Evolutionary conservation across 2,797 vertebrate species (phyloP), one percentile per base, ranked within the genome.

Genomic region (Helostoma temminkii): DNA sequence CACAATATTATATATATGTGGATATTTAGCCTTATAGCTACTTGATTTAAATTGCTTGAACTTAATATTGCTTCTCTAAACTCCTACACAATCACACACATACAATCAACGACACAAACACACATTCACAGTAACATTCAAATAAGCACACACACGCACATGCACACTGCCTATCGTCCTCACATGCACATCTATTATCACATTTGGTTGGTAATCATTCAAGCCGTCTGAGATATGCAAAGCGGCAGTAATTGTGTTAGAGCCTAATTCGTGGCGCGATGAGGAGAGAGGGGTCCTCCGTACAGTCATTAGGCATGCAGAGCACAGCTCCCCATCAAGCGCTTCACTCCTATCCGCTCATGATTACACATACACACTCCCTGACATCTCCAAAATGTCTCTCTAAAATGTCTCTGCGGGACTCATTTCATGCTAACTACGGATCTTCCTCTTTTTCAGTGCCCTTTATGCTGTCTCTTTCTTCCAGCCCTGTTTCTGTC

Each of bases 201-300:
- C 84, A 88, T 90, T 92, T 85, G 78, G 90, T 71, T 87, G 85
- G 83, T 91, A 90, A 93, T 93, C 90, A 90, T 85, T 89, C 90
- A 88, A 91, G 88, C 89, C 88, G 78, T 87, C 85, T 78, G 85
- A 93, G 90, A 92, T 90, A 92, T 92, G 90, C 92, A 92, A 92
- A 92, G 86, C 83, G 86, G 88, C 84, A 81, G 86, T 93, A 92
- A 93, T 90, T 91, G 91, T 90, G 92, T 92, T 92, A 90, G 82
- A 87, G 86, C 78, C 67, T 93, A 91, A 93, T 92, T 88, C 60
- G 67, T 64, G 76, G 88, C 45, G 42, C 54, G 73, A 78, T 76
- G 84, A 81, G 84, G 85, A 74, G 84, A 82, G 86, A 82, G 84
- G 69, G 79, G 82, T 81, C 76, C 85, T 89, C 81, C 84, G 82